Evolutionary conservation across 2,113 vertebrate species (phyloP), one percentile per base, ranked within the genome.

Genomic region (Camelus dromedarius): DNA sequence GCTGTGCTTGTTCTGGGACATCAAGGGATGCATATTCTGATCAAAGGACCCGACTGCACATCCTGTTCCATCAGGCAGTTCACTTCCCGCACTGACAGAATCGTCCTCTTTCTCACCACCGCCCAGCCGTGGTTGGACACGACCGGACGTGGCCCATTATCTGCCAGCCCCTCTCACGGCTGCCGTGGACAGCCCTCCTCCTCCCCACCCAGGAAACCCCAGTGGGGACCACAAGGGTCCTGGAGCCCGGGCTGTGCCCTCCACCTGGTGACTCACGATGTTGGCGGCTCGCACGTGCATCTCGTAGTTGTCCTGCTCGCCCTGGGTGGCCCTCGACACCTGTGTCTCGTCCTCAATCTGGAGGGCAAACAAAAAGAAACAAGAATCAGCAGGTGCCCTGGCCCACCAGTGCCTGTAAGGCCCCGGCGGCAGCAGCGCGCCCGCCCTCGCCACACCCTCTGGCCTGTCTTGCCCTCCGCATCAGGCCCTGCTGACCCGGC

Each of bases 261-360:
- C 69, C 5, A 0, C 50, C 90, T 1, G 4, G 24, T 1, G 72
- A 99, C 99, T 99, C 97, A 99, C 99, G 18, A 99, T 99, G 98
- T 99, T 99, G 81, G 99, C 99, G 5, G 99, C 99, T 98, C 99
- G 98, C 72, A 99, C 99, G 0, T 99, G 99, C 99, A 99, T 99
- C 98, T 99, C 99, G 0, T 99, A 99, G 96, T 99, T 99, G 97
- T 99, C 99, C 92, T 99, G 99, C 75, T 99, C 99, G 8, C 99
- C 99, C 93, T 99, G 99, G 2, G 99, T 99, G 30, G 99, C 99
- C 88, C 99, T 98, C 2, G 99, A 99, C 8, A 99, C 99, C 97
- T 99, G 99, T 0, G 99, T 99, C 98, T 99, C 99, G 1, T 99
- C 99, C 93, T 99, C 99, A 28, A 99, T 99, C 99, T 99, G 97